Percentiles rank a stretch among this genome's conserved stretches.
Evolutionary conservation across 2,113 vertebrate genomes (phyloP).

Genomic region (Amia ocellicauda): DNA sequence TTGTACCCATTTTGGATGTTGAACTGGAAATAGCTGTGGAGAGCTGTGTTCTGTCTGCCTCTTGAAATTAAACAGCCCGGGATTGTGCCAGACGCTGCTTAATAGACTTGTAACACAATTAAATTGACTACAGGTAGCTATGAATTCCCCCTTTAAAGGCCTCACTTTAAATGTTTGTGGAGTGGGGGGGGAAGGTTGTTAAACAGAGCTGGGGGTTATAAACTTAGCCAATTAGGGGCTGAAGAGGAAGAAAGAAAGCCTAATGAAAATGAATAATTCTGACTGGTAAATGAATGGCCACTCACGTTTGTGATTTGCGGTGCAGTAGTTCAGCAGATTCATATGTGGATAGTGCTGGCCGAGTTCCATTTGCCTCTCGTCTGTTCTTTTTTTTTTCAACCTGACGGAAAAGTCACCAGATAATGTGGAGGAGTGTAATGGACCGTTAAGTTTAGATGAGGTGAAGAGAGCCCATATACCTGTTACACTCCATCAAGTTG

Average conservation of each 20-base stretch:
- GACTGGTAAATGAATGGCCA: constrained; percentile 61
- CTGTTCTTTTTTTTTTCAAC: constrained; percentile 5
- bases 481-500: constrained; percentile 17
- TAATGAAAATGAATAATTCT: constrained; percentile 66
- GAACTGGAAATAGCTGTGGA: no score
- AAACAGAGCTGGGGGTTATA: constrained; percentile 56
- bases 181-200: constrained; percentile 30
- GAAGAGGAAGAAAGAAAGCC: constrained; percentile 40
- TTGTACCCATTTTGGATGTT: no score
- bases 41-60: no score
- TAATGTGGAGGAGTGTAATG: constrained; percentile 46
- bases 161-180: no score
- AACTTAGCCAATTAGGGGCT: constrained; percentile 66
- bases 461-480: constrained; percentile 33
- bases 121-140: no score
- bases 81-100: no score
- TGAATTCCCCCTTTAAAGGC: no score
- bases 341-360: no score
- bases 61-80: no score
- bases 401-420: constrained; percentile 37
- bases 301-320: constrained; percentile 64
- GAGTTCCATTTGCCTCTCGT: no score
- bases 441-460: constrained; percentile 48
- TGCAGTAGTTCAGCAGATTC: constrained; percentile 57
- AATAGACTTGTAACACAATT: no score